Conservation (phyloP, 2,888 invertebrate species). For the Pycnomerus fuliginosus region DNA sequence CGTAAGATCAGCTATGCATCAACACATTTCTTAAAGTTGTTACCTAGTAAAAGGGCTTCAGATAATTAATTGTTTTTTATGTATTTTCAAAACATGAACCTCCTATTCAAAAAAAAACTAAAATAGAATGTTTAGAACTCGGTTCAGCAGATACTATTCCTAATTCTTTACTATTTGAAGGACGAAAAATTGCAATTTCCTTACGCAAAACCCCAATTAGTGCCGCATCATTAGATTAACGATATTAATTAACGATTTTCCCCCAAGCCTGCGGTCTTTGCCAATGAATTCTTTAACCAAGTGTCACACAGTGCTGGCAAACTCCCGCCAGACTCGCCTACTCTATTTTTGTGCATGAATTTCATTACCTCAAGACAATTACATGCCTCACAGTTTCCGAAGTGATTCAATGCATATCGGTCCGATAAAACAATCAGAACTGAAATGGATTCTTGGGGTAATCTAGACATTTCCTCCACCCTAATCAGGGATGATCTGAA, state of each 20-base stretch:
- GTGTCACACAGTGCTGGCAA: slow-evolving; percentile 20
- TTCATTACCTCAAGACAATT: slow-evolving; percentile 3
- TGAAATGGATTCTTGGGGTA: slow-evolving; percentile 72
- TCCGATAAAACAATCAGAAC: no score
- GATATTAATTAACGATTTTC: slow-evolving; percentile 28
- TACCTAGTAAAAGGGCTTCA: no score
- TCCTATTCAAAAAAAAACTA: no score
- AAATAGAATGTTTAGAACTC: no score
- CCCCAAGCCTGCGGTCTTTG: slow-evolving; percentile 21
- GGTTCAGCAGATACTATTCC: no score
- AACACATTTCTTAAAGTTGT: no score
- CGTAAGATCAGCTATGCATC: no score
- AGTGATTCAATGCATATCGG: background rate
- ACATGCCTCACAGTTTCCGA: background rate
- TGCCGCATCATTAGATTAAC: slow-evolving; percentile 8
- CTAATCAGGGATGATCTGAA: slow-evolving; percentile 68
- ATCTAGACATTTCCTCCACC: slow-evolving; percentile 60
- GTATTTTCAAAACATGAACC: no score
- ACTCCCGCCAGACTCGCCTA: slow-evolving; percentile 24
- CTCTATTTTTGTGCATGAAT: slow-evolving; percentile 32
- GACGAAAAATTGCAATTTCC: no score
- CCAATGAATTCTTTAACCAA: slow-evolving; percentile 29
- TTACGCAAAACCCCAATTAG: slow-evolving; percentile 13
- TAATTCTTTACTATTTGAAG: no score
- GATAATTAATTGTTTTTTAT: no score